A percentile compares a stretch with the other conserved stretches of the same genome.
phyloP scores from a whole-genome alignment of 2,113 vertebrate species.

The Peromyscus californicus region DNA sequence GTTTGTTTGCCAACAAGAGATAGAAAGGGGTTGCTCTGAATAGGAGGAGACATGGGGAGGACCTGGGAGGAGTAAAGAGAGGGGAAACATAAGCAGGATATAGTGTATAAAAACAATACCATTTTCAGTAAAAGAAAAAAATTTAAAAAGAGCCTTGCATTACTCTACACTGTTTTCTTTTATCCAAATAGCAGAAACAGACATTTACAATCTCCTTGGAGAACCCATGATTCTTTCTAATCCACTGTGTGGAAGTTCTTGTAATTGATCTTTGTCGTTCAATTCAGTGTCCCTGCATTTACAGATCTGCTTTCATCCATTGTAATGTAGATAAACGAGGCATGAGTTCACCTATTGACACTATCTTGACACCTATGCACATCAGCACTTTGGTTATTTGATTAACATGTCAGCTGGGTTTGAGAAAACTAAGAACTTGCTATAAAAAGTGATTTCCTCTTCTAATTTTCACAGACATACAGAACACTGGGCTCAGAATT shows the following conservation, averaged over 20 bases:
- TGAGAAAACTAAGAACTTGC: conserved; percentile 82
- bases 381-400: conserved; percentile 85
- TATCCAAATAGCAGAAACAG: conserved; percentile 58
- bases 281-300: conserved; percentile 85
- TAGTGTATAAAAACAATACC: neutral
- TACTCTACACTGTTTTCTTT: conserved; percentile 53
- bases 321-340: conserved; percentile 88
- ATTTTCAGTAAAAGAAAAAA: neutral
- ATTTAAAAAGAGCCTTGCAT: neutral
- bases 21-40: neutral
- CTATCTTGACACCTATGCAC: conserved; percentile 82
- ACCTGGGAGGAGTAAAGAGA: neutral
- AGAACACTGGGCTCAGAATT: neutral
- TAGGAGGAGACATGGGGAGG: neutral
- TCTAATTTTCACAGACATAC: conserved; percentile 74
- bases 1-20: neutral
- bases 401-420: conserved; percentile 85
- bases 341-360: conserved; percentile 85
- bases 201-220: conserved; percentile 75
- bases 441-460: conserved; percentile 79
- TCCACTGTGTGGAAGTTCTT: conserved; percentile 77
- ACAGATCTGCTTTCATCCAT: conserved; percentile 85
- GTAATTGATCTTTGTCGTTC: conserved; percentile 87
- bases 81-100: neutral
- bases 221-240: conserved; percentile 68